Evolutionary conservation across 2,113 vertebrate species (phyloP), one percentile per base, ranked within the genome.

Genomic region (Phoxinus phoxinus): DNA sequence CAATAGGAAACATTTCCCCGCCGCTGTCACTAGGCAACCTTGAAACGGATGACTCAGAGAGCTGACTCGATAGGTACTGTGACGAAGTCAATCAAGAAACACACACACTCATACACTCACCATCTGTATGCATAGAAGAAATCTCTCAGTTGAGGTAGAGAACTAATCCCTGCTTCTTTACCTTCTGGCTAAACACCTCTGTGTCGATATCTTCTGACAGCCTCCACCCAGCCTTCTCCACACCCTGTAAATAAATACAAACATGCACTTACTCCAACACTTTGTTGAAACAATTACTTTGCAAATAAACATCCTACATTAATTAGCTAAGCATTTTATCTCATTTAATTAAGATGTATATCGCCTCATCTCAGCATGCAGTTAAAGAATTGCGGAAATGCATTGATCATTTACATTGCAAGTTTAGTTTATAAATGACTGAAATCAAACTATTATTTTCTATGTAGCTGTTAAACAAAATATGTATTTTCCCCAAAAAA

Each of bases 161-260:
- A 95, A 30, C 94, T 97, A 73, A 95, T 93, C 88, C 94, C 93
- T 94, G 94, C 86, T 95, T 93, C 90, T 95, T 96, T 88, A 95
- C 94, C 87, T 91, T 94, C 2, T 95, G 95, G 88, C 93, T 95
- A 90, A 96, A 94, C 85, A 97, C 96, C 25, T 96, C 91, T 84
- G 90, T 90, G 90, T 97, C 88, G 79, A 92, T 94, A 11, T 81
- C 90, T 74, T 93, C 94, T 88, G 96, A 95, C 11, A 96, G 91
- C 80, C 95, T 94, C 94, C 95, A 96, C 0, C 96, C 61, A 0
- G 94, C 95, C n/a, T 95, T 93, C 21, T 95, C 86, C 96, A 89
- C 6, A 94, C 94, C 96, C 96, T 96, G 83, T 17, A 81, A 85
- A 88, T 85, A 88, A 87, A 90, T 48, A 78, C n/a, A 82, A 53